Percentiles rank a stretch among this genome's conserved stretches.
Evolutionary conservation across 1,140 invertebrate species (phyloP).

Genomic region (Heliconius himera): DNA sequence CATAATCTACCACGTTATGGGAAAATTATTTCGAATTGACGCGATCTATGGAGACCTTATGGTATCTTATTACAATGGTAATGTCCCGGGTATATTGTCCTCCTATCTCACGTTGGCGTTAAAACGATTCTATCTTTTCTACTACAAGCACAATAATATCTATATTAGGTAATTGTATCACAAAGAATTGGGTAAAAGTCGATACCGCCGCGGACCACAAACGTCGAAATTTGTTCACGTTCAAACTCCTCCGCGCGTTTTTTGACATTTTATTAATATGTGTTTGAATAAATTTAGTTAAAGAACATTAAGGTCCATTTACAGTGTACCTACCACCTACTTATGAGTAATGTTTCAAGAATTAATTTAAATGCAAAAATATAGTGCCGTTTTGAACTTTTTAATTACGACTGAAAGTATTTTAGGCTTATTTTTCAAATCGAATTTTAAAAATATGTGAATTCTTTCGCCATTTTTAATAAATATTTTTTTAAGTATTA

Average conservation of each 20-base stretch:
- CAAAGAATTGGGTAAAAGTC: conserved; percentile 38
- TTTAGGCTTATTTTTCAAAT: no score
- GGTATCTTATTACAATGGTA: conserved; percentile 48
- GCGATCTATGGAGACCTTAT: conserved; percentile 49
- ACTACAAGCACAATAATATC: conserved; percentile 45
- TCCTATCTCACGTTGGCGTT: conserved; percentile 46
- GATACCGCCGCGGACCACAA: conserved; percentile 48
- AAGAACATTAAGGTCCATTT: not conserved
- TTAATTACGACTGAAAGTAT: not conserved
- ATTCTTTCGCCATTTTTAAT: no score
- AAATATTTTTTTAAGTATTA: not conserved
- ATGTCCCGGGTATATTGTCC: conserved; percentile 42
- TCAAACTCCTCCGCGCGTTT: conserved; percentile 29
- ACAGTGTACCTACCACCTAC: not conserved
- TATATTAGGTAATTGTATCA: conserved; percentile 55
- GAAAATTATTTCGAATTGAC: conserved; percentile 68
- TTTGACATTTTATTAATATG: conserved; percentile 24
- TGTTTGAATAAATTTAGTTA: not conserved
- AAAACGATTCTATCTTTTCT: conserved; percentile 47
- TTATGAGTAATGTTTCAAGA: not conserved
- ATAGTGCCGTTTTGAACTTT: not conserved
- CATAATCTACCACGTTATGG: conserved; percentile 56
- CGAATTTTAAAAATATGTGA: not conserved
- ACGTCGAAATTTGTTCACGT: conserved; percentile 36
- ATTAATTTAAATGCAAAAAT: not conserved